Base-by-base conservation (phyloP, 2,797 vertebrate genomes). In the Leucoraja ocellata region DNA sequence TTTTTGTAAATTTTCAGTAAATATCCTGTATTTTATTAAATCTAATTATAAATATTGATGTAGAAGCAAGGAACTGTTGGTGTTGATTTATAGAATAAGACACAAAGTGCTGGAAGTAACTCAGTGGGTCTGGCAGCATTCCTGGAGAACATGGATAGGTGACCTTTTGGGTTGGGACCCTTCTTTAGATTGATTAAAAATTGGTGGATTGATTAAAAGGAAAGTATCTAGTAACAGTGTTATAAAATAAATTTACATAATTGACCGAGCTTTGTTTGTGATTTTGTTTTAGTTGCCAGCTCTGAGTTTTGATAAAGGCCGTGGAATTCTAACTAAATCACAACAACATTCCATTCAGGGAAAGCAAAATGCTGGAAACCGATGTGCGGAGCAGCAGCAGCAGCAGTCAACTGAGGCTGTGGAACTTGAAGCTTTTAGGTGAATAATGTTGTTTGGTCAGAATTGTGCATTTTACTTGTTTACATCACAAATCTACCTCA, bases 391-490 rank as follows among this genome's bases (percentile, higher is more conserved):
- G 93, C 95, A 95, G 13, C 95, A 95, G 13, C 95, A 95, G 91
- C 95, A 96, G 78, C 93, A 95, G 94, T 95, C 94, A 94, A 95
- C 93, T n/a, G 98, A 99, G 96, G 96, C 96, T 71, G 94, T 95
- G 79, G 97, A 98, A 93, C 97, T 98, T 95, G 97, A 98, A 93
- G 97, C 97, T 94, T 98, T 98, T 94, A 98, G 98, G 98, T 77
- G 74, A 77, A 77, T 77, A 9, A n/a, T 77, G 74, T 54, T 83
- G 39, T 28, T 77, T n/a, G n/a, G 25, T 11, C n/a, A 32, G n/a
- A 21, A 7, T 25, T 46, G 23, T 58, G 61, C 21, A 28, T 58
- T 84, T 6, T 81, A 18, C 36, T 81, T 54, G 39, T 80, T 7
- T 39, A 36, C 25, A 28, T 39, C 46, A 83, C 6, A 1, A 83